Percentiles rank a stretch among this genome's conserved stretches.
phyloP scores from a whole-genome alignment of 1,140 invertebrate genomes.

The Sesamia nonagrioides region DNA sequence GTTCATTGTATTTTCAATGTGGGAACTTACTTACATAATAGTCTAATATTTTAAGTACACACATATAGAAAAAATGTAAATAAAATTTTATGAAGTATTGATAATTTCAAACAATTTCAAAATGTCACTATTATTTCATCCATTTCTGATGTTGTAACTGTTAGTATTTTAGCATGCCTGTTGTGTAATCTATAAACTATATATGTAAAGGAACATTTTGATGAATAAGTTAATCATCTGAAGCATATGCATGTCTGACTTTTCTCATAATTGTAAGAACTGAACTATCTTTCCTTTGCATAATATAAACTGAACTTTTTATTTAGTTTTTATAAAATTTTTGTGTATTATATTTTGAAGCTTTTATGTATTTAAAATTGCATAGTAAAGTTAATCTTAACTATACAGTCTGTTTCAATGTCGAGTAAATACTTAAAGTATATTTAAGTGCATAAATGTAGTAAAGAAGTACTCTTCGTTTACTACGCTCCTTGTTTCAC shows the following conservation, averaged over 20 bases:
- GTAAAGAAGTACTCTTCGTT: no score
- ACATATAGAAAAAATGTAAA: no score
- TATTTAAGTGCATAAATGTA: not conserved
- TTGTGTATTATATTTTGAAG: conserved; percentile 67
- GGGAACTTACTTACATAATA: not conserved
- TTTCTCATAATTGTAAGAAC: conserved; percentile 9
- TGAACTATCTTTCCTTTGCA: conserved; percentile 45
- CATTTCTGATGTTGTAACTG: no score
- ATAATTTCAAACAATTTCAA: no score
- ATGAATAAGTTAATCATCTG: not conserved
- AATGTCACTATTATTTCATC: no score
- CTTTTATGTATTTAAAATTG: conserved; percentile 67
- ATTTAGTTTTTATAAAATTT: conserved; percentile 61
- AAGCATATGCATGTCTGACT: not conserved
- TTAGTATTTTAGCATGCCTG: no score
- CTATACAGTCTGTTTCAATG: conserved; percentile 47
- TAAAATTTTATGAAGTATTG: no score
- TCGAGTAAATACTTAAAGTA: conserved; percentile 76
- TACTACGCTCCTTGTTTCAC: no score
- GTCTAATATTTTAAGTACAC: not conserved
- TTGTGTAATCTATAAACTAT: not conserved
- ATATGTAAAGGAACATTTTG: not conserved
- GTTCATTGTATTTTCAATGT: conserved; percentile 27
- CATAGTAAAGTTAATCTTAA: conserved; percentile 67
- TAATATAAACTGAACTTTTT: conserved; percentile 41